A percentile compares a stretch with the other conserved stretches of the same genome.
phyloP scores from a whole-genome alignment of 2,113 vertebrate genomes.

The Tupaia tana region DNA sequence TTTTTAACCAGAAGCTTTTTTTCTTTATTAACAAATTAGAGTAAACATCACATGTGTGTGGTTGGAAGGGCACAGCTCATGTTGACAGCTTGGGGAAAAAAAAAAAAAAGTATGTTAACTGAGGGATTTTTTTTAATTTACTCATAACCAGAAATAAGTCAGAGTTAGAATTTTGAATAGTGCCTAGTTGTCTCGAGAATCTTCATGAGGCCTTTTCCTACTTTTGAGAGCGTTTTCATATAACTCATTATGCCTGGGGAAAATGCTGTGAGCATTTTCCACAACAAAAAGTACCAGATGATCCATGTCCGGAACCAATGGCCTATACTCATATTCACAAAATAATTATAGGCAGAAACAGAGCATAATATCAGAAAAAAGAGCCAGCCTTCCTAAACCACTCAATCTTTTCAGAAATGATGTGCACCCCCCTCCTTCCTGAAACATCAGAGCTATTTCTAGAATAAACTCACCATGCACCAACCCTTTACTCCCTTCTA shows the following conservation, averaged over 20 bases:
- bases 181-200: slow-evolving; percentile 18
- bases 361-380: slow-evolving; percentile 38
- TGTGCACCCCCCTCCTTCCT: neutral
- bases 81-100: neutral
- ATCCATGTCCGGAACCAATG: slow-evolving; percentile 32
- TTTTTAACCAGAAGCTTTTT: slow-evolving; percentile 79
- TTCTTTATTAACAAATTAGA: slow-evolving; percentile 71
- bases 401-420: slow-evolving; percentile 46
- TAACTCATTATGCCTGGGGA: slow-evolving; percentile 43
- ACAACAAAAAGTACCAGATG: slow-evolving; percentile 59
- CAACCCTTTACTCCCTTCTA: slow-evolving; percentile 50
- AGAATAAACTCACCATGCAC: slow-evolving; percentile 58
- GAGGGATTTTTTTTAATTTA: slow-evolving; percentile 9
- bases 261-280: slow-evolving; percentile 29
- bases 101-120: slow-evolving; percentile 20
- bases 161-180: slow-evolving; percentile 22
- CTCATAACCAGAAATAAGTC: slow-evolving; percentile 40
- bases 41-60: slow-evolving; percentile 65
- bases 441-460: slow-evolving; percentile 64
- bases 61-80: slow-evolving; percentile 27
- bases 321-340: slow-evolving; percentile 54
- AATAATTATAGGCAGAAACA: slow-evolving; percentile 65
- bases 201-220: neutral
- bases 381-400: slow-evolving; percentile 63
- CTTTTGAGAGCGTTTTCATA: neutral